Percentiles rank a stretch among this genome's conserved stretches.
These are phyloP conservation scores for Sparidentex hasta DNA, from an alignment of 2,797 vertebrate genomes.

Conservation along the genomic window DNA sequence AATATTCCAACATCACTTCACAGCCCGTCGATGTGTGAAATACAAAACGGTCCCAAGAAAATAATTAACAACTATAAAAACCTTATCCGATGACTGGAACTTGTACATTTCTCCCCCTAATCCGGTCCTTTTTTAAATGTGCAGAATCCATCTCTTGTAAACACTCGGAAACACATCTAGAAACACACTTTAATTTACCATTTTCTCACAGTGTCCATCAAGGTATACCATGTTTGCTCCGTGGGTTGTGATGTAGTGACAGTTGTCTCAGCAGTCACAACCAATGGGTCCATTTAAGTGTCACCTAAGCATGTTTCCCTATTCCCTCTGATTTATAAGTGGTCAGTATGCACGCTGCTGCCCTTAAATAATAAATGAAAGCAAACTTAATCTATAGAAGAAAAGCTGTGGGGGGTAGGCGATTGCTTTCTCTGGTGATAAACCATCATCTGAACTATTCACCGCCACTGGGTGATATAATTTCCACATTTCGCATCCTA, in stretches of 20 bases:
- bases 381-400: constrained; percentile 7
- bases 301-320: not conserved
- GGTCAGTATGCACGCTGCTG: not conserved
- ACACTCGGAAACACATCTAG: not conserved
- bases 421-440: constrained; percentile 32
- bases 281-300: not conserved
- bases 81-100: constrained; percentile 1
- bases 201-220: not conserved
- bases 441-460: constrained; percentile 40
- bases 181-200: not conserved
- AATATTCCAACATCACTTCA: constrained; percentile 36
- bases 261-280: not conserved
- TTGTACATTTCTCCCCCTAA: constrained; percentile 11
- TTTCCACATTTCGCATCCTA: constrained; percentile 43
- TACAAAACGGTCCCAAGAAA: constrained; percentile 27
- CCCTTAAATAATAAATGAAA: constrained; percentile 51
- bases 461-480: constrained; percentile 18
- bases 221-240: not conserved
- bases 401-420: constrained; percentile 14
- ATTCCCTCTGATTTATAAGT: constrained; percentile 19
- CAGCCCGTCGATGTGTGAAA: constrained; percentile 36
- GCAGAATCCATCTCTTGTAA: constrained; percentile 3
- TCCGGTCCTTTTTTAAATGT: constrained; percentile 11
- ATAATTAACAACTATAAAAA: constrained; percentile 34
- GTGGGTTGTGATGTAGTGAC: not conserved